Conservation (phyloP, 2,113 vertebrate genomes). For the Chrysemys picta region DNA sequence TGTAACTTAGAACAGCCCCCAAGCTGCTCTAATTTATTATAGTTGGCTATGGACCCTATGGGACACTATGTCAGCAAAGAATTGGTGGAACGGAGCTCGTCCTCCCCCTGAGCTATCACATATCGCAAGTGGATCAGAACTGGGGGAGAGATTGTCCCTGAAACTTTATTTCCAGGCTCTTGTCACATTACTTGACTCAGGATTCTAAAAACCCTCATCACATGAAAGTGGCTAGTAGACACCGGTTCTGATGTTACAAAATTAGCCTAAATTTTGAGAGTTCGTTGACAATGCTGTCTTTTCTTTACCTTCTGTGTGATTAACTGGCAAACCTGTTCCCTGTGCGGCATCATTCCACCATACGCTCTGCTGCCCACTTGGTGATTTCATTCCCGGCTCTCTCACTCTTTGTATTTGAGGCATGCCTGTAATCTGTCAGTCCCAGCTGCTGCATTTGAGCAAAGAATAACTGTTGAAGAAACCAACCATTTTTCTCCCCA, state of each 20-base stretch:
- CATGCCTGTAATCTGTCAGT: constrained; percentile 40
- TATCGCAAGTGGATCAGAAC: constrained; percentile 30
- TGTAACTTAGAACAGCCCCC: background rate
- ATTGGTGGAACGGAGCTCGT: constrained; percentile 5
- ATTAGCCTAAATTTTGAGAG: background rate
- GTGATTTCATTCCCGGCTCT: constrained; percentile 30
- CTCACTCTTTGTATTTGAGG: constrained; percentile 53
- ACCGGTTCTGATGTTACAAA: background rate
- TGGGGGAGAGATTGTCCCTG: constrained; percentile 44
- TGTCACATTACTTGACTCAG: background rate
- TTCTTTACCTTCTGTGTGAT: constrained; percentile 12
- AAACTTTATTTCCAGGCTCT: constrained; percentile 20
- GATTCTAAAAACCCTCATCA: background rate
- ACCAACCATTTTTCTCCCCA: constrained; percentile 33
- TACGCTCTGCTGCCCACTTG: constrained; percentile 30
- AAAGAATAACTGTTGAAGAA: constrained; percentile 30
- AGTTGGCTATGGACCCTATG: background rate
- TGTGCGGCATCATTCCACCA: constrained; percentile 33
- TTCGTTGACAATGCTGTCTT: background rate
- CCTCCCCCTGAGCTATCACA: background rate
- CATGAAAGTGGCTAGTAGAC: background rate
- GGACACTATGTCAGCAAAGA: constrained; percentile 4
- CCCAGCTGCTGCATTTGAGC: constrained; percentile 32
- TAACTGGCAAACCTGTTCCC: constrained; percentile 31
- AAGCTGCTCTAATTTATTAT: background rate